Base-by-base conservation (phyloP, 2,113 vertebrate genomes). In the Peucedramus taeniatus region DNA sequence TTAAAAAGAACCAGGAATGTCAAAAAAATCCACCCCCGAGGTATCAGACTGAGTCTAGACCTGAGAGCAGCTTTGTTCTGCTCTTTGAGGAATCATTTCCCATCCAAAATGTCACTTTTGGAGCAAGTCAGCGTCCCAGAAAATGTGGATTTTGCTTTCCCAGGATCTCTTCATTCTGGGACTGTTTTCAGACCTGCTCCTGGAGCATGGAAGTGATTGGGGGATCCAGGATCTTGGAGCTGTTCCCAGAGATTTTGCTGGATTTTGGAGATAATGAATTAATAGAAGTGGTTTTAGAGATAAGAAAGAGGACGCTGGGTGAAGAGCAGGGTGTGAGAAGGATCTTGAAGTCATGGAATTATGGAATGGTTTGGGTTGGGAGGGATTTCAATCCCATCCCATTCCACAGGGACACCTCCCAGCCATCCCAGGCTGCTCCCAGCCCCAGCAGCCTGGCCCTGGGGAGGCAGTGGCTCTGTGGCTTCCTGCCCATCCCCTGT, bases 241-340 rank as follows among this genome's bases (percentile, higher is more conserved):
- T 51, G 10, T 15, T 86, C 66, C 71, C 30, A 13, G 49, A 26
- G 66, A 8, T 72, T n/a, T 11, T 0, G 3, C 10, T 5, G 6
- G 17, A 8, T 64, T 89, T 83, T n/a, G n/a, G 54, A 84, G 53
- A 33, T 13, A 4, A 72, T 50, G 26, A 78, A 24, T 12, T 2
- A 8, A 26, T 26, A 12, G 3, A 35, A 35, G 35, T 0, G 2
- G 2, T 17, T 74, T 90, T 28, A n/a, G 61, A 13, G 53, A 30
- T 13, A 3, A 69, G 61, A 30, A 79, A 24, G 6, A 17, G 53
- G 37, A 13, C 0, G 0, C 20, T 39, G 72, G 19, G 15, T 5
- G 59, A 37, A 35, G 54, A 49, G 2, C 4, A 3, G 19, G 22
- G 6, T 5, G 20, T n/a, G 78, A 49, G n/a, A 20, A 47, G 54